Percentiles rank a stretch among this genome's conserved stretches.
Conservation (phyloP, 2,113 vertebrate species). For the Theristicus caerulescens region DNA sequence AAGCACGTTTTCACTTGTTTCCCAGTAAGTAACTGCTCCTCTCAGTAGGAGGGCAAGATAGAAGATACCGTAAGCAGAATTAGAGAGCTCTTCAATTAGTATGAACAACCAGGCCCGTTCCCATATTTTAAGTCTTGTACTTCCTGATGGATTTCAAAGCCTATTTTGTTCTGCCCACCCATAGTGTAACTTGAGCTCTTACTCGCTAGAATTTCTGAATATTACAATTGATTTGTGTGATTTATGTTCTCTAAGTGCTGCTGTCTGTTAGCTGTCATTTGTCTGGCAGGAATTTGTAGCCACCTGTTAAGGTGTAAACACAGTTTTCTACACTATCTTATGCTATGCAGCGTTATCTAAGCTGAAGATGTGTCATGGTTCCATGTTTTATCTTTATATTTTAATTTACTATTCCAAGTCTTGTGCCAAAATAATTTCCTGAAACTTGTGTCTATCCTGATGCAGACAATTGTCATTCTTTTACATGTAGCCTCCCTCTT, state of each 20-base stretch:
- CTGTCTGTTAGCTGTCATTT: conserved; percentile 1
- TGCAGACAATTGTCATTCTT: not conserved
- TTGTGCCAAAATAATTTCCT: conserved; percentile 49
- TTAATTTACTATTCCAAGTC: not conserved
- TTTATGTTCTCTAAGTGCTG: not conserved
- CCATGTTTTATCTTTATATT: not conserved
- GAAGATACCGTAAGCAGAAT: not conserved
- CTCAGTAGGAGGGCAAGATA: not conserved
- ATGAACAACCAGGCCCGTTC: not conserved
- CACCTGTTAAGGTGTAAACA: not conserved
- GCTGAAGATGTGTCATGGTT: not conserved
- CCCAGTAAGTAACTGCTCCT: not conserved
- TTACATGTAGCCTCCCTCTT: conserved; percentile 12
- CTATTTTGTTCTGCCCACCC: conserved; percentile 35
- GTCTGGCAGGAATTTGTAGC: conserved; percentile 6
- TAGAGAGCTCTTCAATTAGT: not conserved
- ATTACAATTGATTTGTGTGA: conserved; percentile 14
- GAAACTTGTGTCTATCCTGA: conserved; percentile 23
- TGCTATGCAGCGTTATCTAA: not conserved
- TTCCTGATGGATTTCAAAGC: conserved; percentile 39
- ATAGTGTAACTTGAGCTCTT: not conserved
- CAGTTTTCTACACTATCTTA: not conserved
- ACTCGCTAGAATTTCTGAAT: conserved; percentile 18
- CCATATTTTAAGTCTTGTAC: not conserved
- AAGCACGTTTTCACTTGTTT: conserved; percentile 27